Base-by-base conservation (phyloP, 2,113 vertebrate genomes). In the Marmota flaviventris region DNA sequence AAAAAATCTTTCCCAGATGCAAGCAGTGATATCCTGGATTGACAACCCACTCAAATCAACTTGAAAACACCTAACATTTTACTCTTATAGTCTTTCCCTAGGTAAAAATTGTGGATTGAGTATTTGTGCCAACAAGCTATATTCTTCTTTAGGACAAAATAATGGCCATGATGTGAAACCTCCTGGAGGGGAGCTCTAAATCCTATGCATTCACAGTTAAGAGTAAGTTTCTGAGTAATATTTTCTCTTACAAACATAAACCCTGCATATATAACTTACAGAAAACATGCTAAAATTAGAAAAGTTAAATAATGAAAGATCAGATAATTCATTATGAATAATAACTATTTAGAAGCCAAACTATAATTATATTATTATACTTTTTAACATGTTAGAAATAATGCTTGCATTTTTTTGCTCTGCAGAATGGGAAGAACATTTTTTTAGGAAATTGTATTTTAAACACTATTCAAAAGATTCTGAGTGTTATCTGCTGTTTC, bases 401-500 rank as follows among this genome's bases (percentile, higher is more conserved):
- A 86, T 51, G 82, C 25, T 39, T 82, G 22, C n/a, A 70, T 90
- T 77, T 91, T 77, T 91, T 90, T 13, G 84, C 29, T 65, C 17
- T 48, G 34, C 0, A 45, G 81, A 86, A 73, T 1, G 82, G 27
- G 58, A 98, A 98, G 92, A 94, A 98, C 97, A 93, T 91, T 91
- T 84, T 89, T 94, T 48, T 32, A 97, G 89, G 81, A 96, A 96
- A 98, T 97, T 92, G 16, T 56, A 34, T 93, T 98, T 97, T 97
- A 98, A 97, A 97, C 93, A 87, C 42, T 95, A 96, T 93, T 95
- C 93, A 91, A 97, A 96, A 98, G 84, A 87, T 98, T 90, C 97
- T 96, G 85, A 92, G 97, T 89, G 83, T 97, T 98, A 97, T 95
- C 97, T 97, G 73, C 45, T 93, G 92, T 78, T 97, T 96, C 96